Conservation (phyloP, 2,888 invertebrate genomes). For the Cryptus viduatorius region DNA sequence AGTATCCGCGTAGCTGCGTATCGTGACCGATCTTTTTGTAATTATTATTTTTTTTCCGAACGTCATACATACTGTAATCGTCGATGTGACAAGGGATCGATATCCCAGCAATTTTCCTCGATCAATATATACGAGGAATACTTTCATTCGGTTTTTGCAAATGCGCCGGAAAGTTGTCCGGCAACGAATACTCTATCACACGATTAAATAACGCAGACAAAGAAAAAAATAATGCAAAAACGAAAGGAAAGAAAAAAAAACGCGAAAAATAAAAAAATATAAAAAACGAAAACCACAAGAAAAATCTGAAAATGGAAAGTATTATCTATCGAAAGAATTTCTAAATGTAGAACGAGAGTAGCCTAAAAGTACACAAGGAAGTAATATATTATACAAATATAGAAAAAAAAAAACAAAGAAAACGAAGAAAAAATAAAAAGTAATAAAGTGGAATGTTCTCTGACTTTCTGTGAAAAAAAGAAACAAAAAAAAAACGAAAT, state of each 20-base stretch:
- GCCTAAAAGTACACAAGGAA: conserved; percentile 72
- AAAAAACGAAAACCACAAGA: conserved; percentile 41
- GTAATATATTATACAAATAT: conserved; percentile 65
- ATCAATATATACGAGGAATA: conserved; percentile 11
- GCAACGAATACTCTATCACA: conserved; percentile 53
- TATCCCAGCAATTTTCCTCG: conserved; percentile 18
- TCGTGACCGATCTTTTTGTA: conserved; percentile 18
- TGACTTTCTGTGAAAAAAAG: conserved; percentile 72
- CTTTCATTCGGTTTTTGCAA: conserved; percentile 37
- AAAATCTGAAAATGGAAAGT: conserved; percentile 75
- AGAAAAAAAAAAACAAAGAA: conserved; percentile 56
- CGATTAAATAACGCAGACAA: conserved; percentile 13
- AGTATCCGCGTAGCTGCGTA: neutral
- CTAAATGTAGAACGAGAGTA: conserved; percentile 73
- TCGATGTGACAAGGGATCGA: conserved; percentile 19
- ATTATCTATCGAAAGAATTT: conserved; percentile 74
- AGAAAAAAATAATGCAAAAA: neutral
- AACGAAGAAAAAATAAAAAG: conserved; percentile 66
- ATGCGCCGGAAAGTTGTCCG: conserved; percentile 31
- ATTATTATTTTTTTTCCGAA: neutral
- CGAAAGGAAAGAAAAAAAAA: conserved; percentile 20
- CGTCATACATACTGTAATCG: neutral
- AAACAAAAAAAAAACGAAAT: conserved; percentile 53
- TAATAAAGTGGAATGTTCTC: conserved; percentile 76
- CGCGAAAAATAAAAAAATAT: neutral